Base-by-base conservation (phyloP, 1,140 invertebrate genomes). In the Tachypleus tridentatus region DNA sequence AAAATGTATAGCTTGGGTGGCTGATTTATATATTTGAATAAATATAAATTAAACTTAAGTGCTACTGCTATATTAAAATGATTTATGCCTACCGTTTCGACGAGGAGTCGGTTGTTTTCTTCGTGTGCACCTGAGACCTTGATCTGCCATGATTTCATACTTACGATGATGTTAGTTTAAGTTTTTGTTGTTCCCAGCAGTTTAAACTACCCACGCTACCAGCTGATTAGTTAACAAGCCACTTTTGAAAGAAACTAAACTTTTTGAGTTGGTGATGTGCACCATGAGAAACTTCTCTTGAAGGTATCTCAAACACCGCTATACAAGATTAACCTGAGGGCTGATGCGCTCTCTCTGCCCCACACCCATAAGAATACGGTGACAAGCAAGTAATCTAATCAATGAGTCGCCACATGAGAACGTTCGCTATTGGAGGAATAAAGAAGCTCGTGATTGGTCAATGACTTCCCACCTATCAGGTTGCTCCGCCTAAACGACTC, bases 51-150 rank as follows among this genome's bases (percentile, higher is more conserved):
- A 29, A 29, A 29, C 29, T 29, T 29, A 1, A 29, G 29, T 29
- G 29, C 29, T 29, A 29, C 29, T 29, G 29, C 29, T 29, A 29
- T 29, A 29, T 29, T 29, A 29, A 29, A 29, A 29, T 29, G 29
- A 29, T 29, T 29, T 29, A 2, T 1, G 5, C 56, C 47, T 57
- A 57, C 56, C 56, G 56, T 57, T 57, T 29, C 56, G n/a, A 5
- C 56, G 56, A 6, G 56, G 56, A 57, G n/a, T 57, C 4, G 56
- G 10, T 57, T 57, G 56, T 57, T 57, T 57, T 57, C 56, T 57
- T 57, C 56, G n/a, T 5, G 56, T 57, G 8, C 56, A 57, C 56
- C 56, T 57, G 56, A 29, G 56, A 57, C 56, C 56, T 57, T 10
- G 56, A 10, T 57, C 56, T 57, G 56, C 56, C 56, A 57, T 57